These are phyloP conservation scores for Hippocampus zosterae DNA, from an alignment of 2,113 vertebrate genomes.

Conservation along the genomic window DNA sequence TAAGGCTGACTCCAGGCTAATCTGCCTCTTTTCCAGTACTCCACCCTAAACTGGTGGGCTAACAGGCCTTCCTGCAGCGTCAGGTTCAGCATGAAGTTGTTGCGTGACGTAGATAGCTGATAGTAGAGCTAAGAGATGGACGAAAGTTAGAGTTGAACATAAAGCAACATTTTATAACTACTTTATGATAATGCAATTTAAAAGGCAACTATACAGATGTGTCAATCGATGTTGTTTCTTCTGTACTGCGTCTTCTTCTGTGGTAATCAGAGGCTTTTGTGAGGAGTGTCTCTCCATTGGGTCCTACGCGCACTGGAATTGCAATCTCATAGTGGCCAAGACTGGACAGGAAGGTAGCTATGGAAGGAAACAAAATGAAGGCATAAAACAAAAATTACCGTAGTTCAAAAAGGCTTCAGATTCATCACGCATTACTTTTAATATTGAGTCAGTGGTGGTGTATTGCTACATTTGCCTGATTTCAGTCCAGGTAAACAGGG, in stretches of 20 bases:
- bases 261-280: constrained; percentile 59
- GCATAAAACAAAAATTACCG: not conserved
- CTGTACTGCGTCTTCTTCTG: constrained; percentile 65
- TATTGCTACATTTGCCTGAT: no score
- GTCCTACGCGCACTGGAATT: constrained; percentile 88
- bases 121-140: constrained; percentile 80
- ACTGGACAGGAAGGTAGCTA: constrained; percentile 92
- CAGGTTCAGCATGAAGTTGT: constrained; percentile 92
- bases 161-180: not conserved
- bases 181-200: not conserved
- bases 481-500: no score
- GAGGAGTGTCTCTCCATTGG: constrained; percentile 79
- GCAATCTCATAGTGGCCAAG: constrained; percentile 93
- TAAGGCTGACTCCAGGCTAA: constrained; percentile 90
- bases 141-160: not conserved
- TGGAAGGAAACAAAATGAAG: constrained; percentile 32
- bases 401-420: not conserved
- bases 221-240: constrained; percentile 52
- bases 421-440: constrained; percentile 2
- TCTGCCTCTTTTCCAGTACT: constrained; percentile 90
- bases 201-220: constrained; percentile 42
- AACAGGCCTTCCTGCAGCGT: constrained; percentile 86
- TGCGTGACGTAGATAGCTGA: constrained; percentile 83
- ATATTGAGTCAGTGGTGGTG: not conserved
- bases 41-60: constrained; percentile 87